These are phyloP conservation scores for Galleria mellonella DNA, from an alignment of 1,140 invertebrate genomes.

Conservation along the genomic window DNA sequence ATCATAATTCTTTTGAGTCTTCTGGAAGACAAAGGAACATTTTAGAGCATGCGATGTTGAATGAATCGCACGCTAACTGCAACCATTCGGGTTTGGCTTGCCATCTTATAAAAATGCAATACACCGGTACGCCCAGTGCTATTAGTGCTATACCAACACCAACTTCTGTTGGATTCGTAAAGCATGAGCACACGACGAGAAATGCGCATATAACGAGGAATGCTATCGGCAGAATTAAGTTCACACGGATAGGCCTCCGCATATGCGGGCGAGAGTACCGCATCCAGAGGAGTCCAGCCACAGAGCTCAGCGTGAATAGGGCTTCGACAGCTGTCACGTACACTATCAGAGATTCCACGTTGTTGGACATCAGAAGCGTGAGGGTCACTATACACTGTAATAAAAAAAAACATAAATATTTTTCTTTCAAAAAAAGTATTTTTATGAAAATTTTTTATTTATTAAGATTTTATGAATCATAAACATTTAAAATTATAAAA, in stretches of 20 bases:
- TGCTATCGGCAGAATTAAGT: slow-evolving; percentile 84
- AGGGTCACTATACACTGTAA: slow-evolving; percentile 88
- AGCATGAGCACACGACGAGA: slow-evolving; percentile 88
- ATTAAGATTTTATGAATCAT: not conserved
- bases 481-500: not conserved
- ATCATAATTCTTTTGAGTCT: slow-evolving; percentile 72
- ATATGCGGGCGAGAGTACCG: slow-evolving; percentile 85
- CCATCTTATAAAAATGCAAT: slow-evolving; percentile 90
- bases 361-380: slow-evolving; percentile 85
- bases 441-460: no score
- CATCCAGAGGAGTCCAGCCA: slow-evolving; percentile 90
- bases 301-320: slow-evolving; percentile 92
- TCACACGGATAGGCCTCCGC: slow-evolving; percentile 85
- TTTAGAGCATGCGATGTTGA: slow-evolving; percentile 83
- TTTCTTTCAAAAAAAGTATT: no score
- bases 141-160: slow-evolving; percentile 90
- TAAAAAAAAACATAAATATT: no score
- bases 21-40: slow-evolving; percentile 84
- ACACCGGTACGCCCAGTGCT: slow-evolving; percentile 87
- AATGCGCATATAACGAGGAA: slow-evolving; percentile 91
- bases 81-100: slow-evolving; percentile 81
- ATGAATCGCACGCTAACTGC: slow-evolving; percentile 73
- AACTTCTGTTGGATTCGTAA: slow-evolving; percentile 84
- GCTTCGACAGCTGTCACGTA: slow-evolving; percentile 96
- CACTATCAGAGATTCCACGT: slow-evolving; percentile 94